Evolutionary conservation across 1,140 invertebrate species (phyloP).

Genomic region (Microplitis demolitor): DNA sequence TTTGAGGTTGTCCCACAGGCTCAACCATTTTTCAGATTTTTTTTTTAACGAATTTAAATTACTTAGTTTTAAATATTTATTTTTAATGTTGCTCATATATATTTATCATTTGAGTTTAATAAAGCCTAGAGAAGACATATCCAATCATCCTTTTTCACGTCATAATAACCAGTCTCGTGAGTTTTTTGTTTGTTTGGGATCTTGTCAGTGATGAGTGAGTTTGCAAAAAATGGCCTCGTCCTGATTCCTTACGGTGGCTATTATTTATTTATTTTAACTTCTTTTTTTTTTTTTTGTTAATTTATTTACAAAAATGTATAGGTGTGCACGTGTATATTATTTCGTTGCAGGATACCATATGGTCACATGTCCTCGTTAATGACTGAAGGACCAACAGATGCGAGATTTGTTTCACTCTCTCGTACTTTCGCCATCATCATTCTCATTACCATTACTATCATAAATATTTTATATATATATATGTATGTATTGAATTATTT

Average conservation of each 20-base stretch:
- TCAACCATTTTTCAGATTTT: no score
- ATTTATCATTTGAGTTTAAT: constrained; percentile 7
- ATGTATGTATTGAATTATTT: background rate
- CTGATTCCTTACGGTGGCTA: background rate
- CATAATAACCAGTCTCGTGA: background rate
- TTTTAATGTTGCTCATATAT: background rate
- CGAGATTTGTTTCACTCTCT: constrained; percentile 6
- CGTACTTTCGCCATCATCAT: constrained; percentile 7
- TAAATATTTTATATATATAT: background rate
- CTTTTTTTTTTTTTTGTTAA: background rate
- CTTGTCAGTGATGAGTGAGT: constrained; percentile 34
- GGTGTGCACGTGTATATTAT: background rate
- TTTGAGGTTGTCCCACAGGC: no score
- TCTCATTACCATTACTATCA: background rate
- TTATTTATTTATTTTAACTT: background rate
- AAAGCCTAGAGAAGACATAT: constrained; percentile 1
- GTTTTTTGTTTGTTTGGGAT: background rate
- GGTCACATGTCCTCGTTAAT: constrained; percentile 19
- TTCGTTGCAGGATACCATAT: constrained; percentile 13
- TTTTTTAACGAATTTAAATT: no score
- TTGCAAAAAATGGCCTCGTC: constrained; percentile 45
- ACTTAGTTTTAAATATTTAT: no score
- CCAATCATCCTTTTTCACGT: background rate
- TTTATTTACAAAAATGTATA: background rate
- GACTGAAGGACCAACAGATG: constrained; percentile 21